Conservation (phyloP, 1,140 invertebrate species). For the Popillia japonica region DNA sequence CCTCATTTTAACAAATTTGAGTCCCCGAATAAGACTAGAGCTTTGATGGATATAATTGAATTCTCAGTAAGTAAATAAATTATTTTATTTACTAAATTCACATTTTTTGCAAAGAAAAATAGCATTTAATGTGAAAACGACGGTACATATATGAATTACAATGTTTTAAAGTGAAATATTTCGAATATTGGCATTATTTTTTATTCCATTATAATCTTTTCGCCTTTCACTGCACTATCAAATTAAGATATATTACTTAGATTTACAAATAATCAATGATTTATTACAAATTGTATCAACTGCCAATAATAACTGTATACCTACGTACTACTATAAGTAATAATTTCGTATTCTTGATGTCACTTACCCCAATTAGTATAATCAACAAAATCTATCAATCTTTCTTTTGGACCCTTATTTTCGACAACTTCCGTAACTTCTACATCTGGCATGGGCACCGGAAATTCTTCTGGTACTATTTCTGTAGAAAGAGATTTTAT, state of each 20-base stretch:
- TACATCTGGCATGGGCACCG: neutral
- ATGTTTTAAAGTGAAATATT: no score
- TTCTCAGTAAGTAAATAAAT: no score
- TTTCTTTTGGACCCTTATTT: neutral
- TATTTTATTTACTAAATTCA: no score
- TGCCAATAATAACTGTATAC: no score
- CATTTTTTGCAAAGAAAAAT: no score
- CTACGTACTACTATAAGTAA: neutral
- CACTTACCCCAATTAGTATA: slow-evolving; percentile 22
- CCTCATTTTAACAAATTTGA: no score
- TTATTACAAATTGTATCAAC: neutral
- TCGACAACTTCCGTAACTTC: neutral
- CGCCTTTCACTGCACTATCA: neutral
- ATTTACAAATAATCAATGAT: neutral
- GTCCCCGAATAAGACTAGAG: no score
- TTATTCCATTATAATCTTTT: neutral
- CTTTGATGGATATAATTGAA: no score
- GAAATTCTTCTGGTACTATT: neutral
- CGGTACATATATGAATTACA: no score
- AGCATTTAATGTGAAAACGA: no score
- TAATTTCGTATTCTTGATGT: neutral
- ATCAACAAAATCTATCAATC: neutral
- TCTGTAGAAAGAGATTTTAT: neutral
- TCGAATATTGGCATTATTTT: no score
- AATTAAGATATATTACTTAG: neutral